Evolutionary conservation across 2,888 invertebrate species (phyloP).

Genomic region (Empis stercorea): DNA sequence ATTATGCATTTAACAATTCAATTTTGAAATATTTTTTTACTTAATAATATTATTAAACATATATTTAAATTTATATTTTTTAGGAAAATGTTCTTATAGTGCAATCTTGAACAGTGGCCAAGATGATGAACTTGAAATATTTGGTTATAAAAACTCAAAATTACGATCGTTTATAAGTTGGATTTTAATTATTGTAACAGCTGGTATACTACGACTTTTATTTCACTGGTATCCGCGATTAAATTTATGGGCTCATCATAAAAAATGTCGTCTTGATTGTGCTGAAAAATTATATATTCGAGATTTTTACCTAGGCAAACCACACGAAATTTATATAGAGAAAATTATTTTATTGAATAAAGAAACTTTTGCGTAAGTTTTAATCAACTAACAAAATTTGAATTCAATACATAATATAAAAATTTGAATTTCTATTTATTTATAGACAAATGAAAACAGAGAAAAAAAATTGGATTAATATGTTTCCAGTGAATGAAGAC

Average conservation of each 20-base stretch:
- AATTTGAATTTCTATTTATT: too few relatives aligned
- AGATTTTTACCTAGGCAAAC: conserved; percentile 25
- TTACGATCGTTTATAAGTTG: conserved; percentile 9
- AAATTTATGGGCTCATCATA: conserved; percentile 55
- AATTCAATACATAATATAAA: too few relatives aligned
- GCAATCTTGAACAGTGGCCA: conserved; percentile 7
- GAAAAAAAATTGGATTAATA: background rate
- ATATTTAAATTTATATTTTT: too few relatives aligned
- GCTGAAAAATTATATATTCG: conserved; percentile 60
- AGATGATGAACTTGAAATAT: conserved; percentile 13
- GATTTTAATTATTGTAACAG: conserved; percentile 35
- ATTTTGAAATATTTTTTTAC: too few relatives aligned
- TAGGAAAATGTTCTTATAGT: background rate
- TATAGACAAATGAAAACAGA: conserved; percentile 3
- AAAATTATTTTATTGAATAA: conserved; percentile 9
- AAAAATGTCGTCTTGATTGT: conserved; percentile 48
- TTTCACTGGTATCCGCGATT: conserved; percentile 76
- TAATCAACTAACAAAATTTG: too few relatives aligned
- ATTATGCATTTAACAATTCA: too few relatives aligned
- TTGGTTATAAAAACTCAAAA: conserved; percentile 10
- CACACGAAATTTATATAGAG: conserved; percentile 12
- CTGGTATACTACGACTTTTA: conserved; percentile 59
- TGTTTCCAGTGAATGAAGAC: too few relatives aligned
- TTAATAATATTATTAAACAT: too few relatives aligned
- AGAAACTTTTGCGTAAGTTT: conserved; percentile 5